These are phyloP conservation scores for Bombyx mandarina DNA, from an alignment of 1,140 invertebrate genomes.

Conservation along the genomic window DNA sequence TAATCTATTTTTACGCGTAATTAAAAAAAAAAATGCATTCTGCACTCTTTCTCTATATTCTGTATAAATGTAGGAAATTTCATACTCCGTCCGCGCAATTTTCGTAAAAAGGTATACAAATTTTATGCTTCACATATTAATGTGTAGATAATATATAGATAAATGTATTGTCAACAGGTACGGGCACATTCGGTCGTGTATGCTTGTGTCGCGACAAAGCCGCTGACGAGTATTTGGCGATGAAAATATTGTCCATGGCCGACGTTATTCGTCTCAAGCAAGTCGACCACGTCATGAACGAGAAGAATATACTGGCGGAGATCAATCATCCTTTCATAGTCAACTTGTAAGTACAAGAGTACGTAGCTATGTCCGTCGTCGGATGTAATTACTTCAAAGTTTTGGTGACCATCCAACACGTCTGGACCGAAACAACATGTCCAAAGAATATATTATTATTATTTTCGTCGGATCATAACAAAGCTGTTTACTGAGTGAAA, in stretches of 20 bases:
- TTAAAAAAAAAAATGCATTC: no score
- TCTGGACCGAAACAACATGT: constrained; percentile 6
- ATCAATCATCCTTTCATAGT: constrained; percentile 96
- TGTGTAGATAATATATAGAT: no score
- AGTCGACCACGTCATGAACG: constrained; percentile 95
- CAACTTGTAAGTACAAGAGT: constrained; percentile 85
- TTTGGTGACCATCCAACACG: constrained; percentile 13
- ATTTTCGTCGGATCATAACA: constrained; percentile 14
- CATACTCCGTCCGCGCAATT: no score
- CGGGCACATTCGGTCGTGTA: constrained; percentile 94
- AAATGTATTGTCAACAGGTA: constrained; percentile 75
- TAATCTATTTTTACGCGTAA: no score
- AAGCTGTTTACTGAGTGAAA: constrained; percentile 16
- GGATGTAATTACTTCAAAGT: constrained; percentile 5
- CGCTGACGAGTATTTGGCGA: constrained; percentile 85
- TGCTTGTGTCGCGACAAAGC: constrained; percentile 86
- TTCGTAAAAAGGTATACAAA: no score
- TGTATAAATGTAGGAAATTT: no score
- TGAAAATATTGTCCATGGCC: constrained; percentile 93
- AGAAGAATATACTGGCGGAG: constrained; percentile 90
- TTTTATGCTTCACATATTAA: no score
- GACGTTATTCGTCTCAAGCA: constrained; percentile 94
- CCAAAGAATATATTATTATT: constrained; percentile 7
- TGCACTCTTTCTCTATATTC: no score
- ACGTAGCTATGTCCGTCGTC: not conserved